These are phyloP conservation scores for Aegithalos caudatus DNA, from an alignment of 2,113 vertebrate species.

Conservation along the genomic window DNA sequence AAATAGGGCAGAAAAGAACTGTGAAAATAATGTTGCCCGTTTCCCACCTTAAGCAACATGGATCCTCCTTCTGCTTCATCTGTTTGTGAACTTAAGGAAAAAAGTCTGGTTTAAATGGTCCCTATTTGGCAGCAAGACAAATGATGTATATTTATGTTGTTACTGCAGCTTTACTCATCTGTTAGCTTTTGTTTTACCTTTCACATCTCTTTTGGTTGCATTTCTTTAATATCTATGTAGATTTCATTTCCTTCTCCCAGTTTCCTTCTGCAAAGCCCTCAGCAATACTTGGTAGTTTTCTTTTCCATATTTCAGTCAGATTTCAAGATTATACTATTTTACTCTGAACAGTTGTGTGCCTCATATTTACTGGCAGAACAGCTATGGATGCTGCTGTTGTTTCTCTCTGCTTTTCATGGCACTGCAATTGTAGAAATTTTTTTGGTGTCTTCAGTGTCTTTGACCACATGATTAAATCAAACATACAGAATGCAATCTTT, in stretches of 20 bases:
- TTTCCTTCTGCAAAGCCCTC: background rate
- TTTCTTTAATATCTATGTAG: background rate
- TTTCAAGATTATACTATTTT: background rate
- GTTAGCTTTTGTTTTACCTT: background rate
- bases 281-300: background rate
- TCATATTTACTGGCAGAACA: background rate
- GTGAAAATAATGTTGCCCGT: background rate
- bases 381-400: background rate
- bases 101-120: background rate
- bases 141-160: background rate
- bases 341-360: background rate
- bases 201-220: background rate
- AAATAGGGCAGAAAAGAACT: background rate
- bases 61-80: background rate
- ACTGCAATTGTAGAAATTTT: background rate
- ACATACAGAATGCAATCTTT: background rate
- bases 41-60: background rate
- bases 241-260: background rate
- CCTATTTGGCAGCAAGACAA: background rate
- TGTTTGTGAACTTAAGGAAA: background rate
- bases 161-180: background rate
- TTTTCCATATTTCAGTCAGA: background rate
- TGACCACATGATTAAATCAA: background rate
- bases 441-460: background rate
- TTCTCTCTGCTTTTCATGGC: background rate